phyloP scores from a whole-genome alignment of 2,113 vertebrate genomes.

The Etia nguti region DNA sequence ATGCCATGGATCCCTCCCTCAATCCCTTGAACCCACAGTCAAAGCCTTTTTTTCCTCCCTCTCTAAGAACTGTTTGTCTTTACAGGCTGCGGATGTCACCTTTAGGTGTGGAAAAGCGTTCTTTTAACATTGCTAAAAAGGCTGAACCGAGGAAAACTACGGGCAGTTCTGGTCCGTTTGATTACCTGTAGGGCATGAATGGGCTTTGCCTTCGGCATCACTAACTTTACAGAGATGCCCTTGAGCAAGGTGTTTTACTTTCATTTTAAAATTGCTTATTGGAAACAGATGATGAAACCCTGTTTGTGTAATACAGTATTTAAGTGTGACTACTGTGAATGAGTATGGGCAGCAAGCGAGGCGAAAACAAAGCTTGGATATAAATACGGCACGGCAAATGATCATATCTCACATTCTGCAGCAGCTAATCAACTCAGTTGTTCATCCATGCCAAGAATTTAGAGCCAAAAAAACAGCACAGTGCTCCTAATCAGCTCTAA shows the following conservation, averaged over 20 bases:
- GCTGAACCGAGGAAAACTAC: background rate
- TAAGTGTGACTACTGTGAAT: background rate
- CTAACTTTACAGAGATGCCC: background rate
- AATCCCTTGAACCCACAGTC: constrained; percentile 17
- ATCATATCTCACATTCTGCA: constrained; percentile 6
- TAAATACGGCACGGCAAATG: background rate
- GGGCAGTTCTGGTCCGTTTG: background rate
- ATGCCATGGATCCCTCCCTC: constrained; percentile 16
- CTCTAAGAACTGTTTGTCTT: constrained; percentile 28
- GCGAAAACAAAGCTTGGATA: background rate
- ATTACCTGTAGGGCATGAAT: background rate
- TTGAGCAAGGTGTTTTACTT: background rate
- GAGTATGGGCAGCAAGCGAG: background rate
- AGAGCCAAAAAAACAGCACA: constrained; percentile 1
- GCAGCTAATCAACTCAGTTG: constrained; percentile 22
- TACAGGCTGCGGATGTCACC: constrained; percentile 20
- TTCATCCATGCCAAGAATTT: constrained; percentile 17
- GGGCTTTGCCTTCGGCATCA: background rate
- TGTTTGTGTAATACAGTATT: background rate
- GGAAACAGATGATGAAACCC: background rate
- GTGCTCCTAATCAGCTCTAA: constrained; percentile 45
- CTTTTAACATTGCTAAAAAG: background rate
- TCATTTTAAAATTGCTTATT: background rate
- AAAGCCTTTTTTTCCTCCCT: background rate
- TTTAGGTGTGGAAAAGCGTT: background rate